phyloP scores from a whole-genome alignment of 2,797 vertebrate genomes.

The Pseudochirops corinnae region DNA sequence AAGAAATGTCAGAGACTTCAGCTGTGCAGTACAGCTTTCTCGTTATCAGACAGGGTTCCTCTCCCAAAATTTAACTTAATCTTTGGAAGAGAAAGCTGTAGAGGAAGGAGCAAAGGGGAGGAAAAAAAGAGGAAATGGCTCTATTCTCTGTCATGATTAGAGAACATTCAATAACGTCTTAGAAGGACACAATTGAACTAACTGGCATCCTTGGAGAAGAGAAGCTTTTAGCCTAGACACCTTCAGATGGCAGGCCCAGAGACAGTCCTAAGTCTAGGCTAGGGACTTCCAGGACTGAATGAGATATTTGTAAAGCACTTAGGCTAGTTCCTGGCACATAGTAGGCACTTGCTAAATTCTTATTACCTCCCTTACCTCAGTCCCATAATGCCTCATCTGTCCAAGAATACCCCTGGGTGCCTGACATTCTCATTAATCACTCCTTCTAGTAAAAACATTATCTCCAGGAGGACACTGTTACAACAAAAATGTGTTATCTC shows the following conservation, averaged over 20 bases:
- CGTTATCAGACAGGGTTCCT: neutral
- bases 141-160: conserved; percentile 6
- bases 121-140: neutral
- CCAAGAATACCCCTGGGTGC: conserved; percentile 39
- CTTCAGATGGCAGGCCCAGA: conserved; percentile 44
- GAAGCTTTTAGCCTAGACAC: conserved; percentile 24
- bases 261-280: conserved; percentile 50
- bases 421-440: conserved; percentile 55
- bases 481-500: conserved; percentile 31
- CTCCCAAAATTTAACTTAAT: conserved; percentile 20
- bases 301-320: neutral
- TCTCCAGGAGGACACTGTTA: conserved; percentile 35
- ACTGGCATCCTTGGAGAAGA: conserved; percentile 32
- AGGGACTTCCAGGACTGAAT: neutral
- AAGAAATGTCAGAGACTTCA: conserved; percentile 8
- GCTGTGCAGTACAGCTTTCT: neutral
- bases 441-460: conserved; percentile 21
- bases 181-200: conserved; percentile 44
- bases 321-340: neutral
- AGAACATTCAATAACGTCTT: conserved; percentile 25
- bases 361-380: neutral
- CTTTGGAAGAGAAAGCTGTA: conserved; percentile 4
- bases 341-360: neutral
- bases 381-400: conserved; percentile 15
- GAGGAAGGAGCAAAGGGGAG: neutral